Evolutionary conservation across 1,140 invertebrate species (phyloP), one percentile per base, ranked within the genome.

Genomic region (Ceratoteleas bidentatus): DNA sequence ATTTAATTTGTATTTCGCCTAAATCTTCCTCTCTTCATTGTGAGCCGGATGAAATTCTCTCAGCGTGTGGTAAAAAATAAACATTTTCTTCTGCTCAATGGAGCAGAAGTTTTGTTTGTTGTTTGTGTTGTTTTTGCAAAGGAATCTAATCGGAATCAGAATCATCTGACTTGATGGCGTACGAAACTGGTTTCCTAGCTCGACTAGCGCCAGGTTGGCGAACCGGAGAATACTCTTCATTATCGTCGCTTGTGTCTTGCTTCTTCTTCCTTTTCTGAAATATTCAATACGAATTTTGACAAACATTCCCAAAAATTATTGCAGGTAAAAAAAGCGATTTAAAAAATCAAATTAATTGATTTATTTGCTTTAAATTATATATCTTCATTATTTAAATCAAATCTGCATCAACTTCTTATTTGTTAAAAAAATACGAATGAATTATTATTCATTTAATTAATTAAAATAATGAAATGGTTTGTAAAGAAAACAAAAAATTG

Each of bases 261-360:
- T 82, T 77, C 64, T 82, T 82, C 36, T 65, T 75, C 16, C 78
- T 70, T 60, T 81, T 81, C 70, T 81, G 6, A 3, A 70, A 70
- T 33, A n/a, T n/a, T n/a, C n/a, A n/a, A n/a, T n/a, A n/a, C n/a
- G n/a, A n/a, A n/a, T n/a, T n/a, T n/a, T n/a, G n/a, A n/a, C n/a
- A n/a, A n/a, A n/a, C n/a, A n/a, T n/a, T n/a, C n/a, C n/a, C n/a
- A n/a, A n/a, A n/a, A n/a, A n/a, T n/a, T n/a, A n/a, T n/a, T n/a
- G n/a, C n/a, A n/a, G n/a, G n/a, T n/a, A n/a, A n/a, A n/a, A n/a
- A n/a, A n/a, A n/a, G n/a, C n/a, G n/a, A n/a, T n/a, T n/a, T n/a
- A n/a, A n/a, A n/a, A n/a, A 36, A 36, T 36, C 4, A 4, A 36
- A 9, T 36, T 36, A 36, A 36, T 36, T 36, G 9, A 9, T 36